Base-by-base conservation (phyloP, 2,888 invertebrate genomes). In the Tetramorium bicarinatum region DNA sequence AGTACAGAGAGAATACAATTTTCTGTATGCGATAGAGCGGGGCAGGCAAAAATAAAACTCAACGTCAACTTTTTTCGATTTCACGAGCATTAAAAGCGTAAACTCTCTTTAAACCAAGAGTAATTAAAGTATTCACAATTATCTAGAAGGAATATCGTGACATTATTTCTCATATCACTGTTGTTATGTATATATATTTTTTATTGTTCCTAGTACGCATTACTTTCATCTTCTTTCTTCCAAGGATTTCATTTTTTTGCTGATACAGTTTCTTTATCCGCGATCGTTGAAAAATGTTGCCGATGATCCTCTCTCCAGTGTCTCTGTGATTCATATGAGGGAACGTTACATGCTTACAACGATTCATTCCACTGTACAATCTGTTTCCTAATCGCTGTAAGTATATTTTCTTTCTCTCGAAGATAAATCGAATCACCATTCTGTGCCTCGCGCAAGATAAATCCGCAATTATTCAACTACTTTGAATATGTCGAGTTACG, bases 391-490 rank as follows among this genome's bases (percentile, higher is more conserved):
- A 80, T 80, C 59, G 79, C 9, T 47, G 44, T 34, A 80, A 80
- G 47, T 72, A 18, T 47, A 34, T 21, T 59, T 18, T n/a, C 59
- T 38, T 2, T 11, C 18, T 18, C 34, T 69, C 38, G 34, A 72
- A 47, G 74, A 59, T 80, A 59, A 80, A 80, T 80, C 79, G 59
- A 72, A 72, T 47, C 44, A 13, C 56, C 44, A 72, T 59, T 21
- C 21, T 18, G 56, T 44, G 38, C 34, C 38, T 52, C 18, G 34
- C n/a, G 71, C 72, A 38, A 71, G 56, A 13, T 47, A 47, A 59
- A 80, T 59, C 47, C 72, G 44, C 56, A 79, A 71, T 72, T 79
- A 79, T 79, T 56, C 79, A 56, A 79, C 71, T 72, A 79, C 44
- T 71, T 79, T 72, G 47, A 47, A 80, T 80, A 72, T 47, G 38